Base-by-base conservation (phyloP, 64 coral and sea anemone genomes). In the Montipora cactus region DNA sequence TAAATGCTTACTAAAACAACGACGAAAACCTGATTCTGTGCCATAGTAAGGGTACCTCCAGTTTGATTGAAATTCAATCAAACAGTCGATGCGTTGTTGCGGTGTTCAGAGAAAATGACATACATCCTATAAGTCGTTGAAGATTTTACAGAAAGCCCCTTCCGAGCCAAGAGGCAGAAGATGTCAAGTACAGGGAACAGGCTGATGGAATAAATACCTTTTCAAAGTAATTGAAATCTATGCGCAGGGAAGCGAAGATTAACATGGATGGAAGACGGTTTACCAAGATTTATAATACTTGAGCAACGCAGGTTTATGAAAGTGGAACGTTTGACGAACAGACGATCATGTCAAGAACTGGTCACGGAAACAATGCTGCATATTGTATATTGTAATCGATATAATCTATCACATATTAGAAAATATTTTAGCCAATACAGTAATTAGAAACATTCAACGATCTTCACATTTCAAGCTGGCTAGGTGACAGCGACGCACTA, bases 141-240 rank as follows among this genome's bases (percentile, higher is more conserved):
- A 81, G 79, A 81, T 81, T 78, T 78, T 78, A 78, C 44, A 78
- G 76, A 78, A 78, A 78, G 76, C 44, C 44, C 28, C 76, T 78
- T 78, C 76, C 76, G 48, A 78, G 48, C 48, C 19, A 37, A 78
- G 76, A 78, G 48, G 76, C 12, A 47, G 76, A 10, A 78, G 37
- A 45, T 50, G 11, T 45, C 76, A 70, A 7, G 53, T 57, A 57
- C 53, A 6, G 53, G 53, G 53, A 57, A 57, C 53, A 2, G 67
- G 18, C 45, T 14, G 76, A 1, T 47, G 76, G 76, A 78, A 78
- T 78, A 78, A 78, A 78, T 78, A 78, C 76, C 49, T 78, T 78
- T 4, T 78, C 76, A 78, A 81, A 81, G 47, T 58, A 81, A 49
- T 81, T 81, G n/a, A 59, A 57, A 53, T 81, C 79, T 20, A 81